Conservation (phyloP, 2,113 vertebrate species). For the Craseonycteris thonglongyai region DNA sequence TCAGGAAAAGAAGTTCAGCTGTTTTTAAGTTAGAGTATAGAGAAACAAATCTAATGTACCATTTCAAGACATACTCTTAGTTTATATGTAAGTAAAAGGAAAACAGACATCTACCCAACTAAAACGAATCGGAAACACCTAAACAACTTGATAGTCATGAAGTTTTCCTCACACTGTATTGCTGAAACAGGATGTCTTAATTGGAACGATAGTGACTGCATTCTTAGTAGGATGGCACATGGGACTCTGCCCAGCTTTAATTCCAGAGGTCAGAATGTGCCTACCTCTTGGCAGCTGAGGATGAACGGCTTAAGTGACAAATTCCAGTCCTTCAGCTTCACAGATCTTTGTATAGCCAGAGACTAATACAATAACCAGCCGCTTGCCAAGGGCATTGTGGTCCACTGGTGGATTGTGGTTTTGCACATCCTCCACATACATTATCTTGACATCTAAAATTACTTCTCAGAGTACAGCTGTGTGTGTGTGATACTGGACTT, state of each 20-base stretch:
- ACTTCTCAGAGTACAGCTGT: conserved; percentile 41
- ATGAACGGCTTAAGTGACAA: conserved; percentile 48
- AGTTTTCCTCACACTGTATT: neutral
- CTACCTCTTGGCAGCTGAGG: conserved; percentile 60
- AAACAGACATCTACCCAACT: neutral
- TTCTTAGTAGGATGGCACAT: neutral
- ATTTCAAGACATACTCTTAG: conserved; percentile 28
- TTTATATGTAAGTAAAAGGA: neutral
- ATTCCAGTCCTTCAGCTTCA: conserved; percentile 45
- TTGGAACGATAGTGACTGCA: neutral
- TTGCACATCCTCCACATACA: conserved; percentile 28
- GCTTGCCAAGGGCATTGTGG: conserved; percentile 32
- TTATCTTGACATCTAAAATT: conserved; percentile 54
- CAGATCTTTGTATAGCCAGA: conserved; percentile 10
- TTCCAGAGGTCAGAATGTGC: conserved; percentile 40
- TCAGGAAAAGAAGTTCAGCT: conserved; percentile 58
- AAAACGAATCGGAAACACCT: neutral
- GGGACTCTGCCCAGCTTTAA: conserved; percentile 34
- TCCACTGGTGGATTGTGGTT: conserved; percentile 45
- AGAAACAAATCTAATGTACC: neutral
- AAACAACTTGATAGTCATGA: neutral
- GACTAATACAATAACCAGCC: conserved; percentile 36
- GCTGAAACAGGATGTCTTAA: conserved; percentile 30
- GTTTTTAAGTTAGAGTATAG: conserved; percentile 40
- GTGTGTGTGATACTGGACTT: conserved; percentile 22